A percentile compares a stretch with the other conserved stretches of the same genome.
Evolutionary conservation across 2,888 invertebrate species (phyloP).

Genomic region (Nesidiocoris tenuis): DNA sequence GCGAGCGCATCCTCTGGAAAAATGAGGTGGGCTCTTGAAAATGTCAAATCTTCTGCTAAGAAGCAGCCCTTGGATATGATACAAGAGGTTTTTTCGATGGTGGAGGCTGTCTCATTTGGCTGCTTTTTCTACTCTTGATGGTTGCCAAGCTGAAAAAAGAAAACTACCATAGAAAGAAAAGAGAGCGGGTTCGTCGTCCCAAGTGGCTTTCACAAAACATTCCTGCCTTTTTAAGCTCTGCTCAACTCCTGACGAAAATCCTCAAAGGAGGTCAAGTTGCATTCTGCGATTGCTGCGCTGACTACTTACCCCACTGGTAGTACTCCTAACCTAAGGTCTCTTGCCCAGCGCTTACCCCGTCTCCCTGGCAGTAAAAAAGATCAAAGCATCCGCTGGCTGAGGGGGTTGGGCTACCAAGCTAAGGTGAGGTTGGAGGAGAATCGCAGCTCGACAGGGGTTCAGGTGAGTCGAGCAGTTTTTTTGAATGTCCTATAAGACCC

Average conservation of each 20-base stretch:
- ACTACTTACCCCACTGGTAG: not conserved
- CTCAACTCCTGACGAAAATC: slow-evolving; percentile 35
- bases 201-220: slow-evolving; percentile 22
- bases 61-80: not conserved
- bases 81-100: not conserved
- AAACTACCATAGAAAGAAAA: slow-evolving; percentile 9
- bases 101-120: slow-evolving; percentile 3
- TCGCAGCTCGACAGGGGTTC: too few relatives aligned
- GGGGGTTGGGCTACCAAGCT: too few relatives aligned
- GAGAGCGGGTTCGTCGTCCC: slow-evolving; percentile 28
- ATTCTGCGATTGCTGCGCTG: slow-evolving; percentile 29
- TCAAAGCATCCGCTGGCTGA: not conserved
- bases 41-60: slow-evolving; percentile 28
- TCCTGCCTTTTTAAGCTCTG: slow-evolving; percentile 4
- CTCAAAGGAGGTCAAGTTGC: slow-evolving; percentile 42
- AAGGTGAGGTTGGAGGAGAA: too few relatives aligned
- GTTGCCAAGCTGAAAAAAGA: not conserved
- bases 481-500: not conserved
- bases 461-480: not conserved
- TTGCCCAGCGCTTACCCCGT: not conserved
- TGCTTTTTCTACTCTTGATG: not conserved
- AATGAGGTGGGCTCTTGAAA: slow-evolving; percentile 4
- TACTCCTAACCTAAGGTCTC: not conserved
- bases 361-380: not conserved
- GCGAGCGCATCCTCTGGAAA: not conserved